Conservation (phyloP, 2,797 vertebrate genomes). For the Leptodactylus fallax region DNA sequence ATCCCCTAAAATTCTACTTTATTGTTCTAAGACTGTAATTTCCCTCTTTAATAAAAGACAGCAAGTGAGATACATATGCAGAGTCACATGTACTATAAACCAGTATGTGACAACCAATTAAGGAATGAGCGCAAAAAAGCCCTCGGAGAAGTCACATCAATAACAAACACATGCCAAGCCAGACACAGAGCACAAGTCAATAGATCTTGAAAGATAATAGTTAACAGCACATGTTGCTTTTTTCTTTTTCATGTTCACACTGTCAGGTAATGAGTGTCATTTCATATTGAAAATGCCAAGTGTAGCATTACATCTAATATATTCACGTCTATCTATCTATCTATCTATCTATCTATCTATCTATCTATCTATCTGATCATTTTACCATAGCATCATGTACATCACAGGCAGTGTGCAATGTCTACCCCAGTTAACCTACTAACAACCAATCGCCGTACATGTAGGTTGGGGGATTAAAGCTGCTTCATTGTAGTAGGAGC, state of each 20-base stretch:
- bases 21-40: background rate
- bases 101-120: conserved; percentile 10
- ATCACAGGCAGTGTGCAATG: too few relatives aligned
- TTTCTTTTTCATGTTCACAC: background rate
- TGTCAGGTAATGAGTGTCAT: background rate
- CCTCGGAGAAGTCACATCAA: background rate
- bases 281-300: background rate
- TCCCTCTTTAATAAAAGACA: background rate
- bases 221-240: background rate
- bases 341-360: too few relatives aligned
- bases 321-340: too few relatives aligned
- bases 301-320: background rate
- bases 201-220: background rate
- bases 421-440: too few relatives aligned
- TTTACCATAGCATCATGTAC: too few relatives aligned
- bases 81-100: background rate
- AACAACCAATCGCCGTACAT: too few relatives aligned
- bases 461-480: too few relatives aligned
- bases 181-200: background rate
- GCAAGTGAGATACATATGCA: background rate
- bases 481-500: too few relatives aligned
- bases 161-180: conserved; percentile 8
- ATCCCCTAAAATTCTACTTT: background rate
- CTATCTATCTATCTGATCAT: too few relatives aligned
- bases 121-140: background rate